A percentile compares a stretch with the other conserved stretches of the same genome.
Evolutionary conservation across 92 coral and sea anemone species (phyloP).

Genomic region (Palythoa grandiflora): DNA sequence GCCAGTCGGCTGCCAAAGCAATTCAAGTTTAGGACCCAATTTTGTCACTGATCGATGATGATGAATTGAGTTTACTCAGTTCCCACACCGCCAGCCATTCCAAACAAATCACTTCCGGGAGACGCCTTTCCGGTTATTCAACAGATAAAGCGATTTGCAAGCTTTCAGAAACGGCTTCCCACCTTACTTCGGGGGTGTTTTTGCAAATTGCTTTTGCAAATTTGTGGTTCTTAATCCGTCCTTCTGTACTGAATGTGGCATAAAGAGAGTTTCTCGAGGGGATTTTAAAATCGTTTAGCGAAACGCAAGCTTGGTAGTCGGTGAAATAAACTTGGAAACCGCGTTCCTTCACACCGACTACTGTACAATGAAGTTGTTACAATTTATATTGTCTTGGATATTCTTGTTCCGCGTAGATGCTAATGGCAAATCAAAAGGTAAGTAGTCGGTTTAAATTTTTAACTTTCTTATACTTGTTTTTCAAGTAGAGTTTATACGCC

Average conservation of each 20-base stretch:
- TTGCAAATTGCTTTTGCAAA: neutral
- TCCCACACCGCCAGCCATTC: constrained; percentile 39
- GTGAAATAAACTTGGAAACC: no score
- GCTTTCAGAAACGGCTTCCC: constrained; percentile 26
- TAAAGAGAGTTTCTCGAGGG: neutral
- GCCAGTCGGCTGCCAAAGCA: constrained; percentile 24
- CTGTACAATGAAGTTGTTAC: neutral
- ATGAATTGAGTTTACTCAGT: constrained; percentile 17
- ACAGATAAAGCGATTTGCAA: constrained; percentile 33
- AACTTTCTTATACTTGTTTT: neutral
- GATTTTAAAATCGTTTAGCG: neutral
- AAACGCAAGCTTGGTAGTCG: neutral
- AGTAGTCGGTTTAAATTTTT: neutral
- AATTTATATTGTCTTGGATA: neutral
- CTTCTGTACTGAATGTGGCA: neutral
- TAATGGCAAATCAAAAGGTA: constrained; percentile 1
- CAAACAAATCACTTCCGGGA: constrained; percentile 15
- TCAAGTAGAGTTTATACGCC: neutral
- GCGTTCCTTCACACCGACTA: neutral
- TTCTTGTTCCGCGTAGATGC: constrained; percentile 6
- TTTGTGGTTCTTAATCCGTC: neutral
- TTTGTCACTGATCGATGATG: constrained; percentile 49
- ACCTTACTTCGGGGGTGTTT: constrained; percentile 13
- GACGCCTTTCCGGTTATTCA: constrained; percentile 38
- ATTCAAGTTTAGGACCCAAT: constrained; percentile 13